Evolutionary conservation across 2,797 vertebrate genomes (phyloP).

Genomic region (Danio aesculapii): DNA sequence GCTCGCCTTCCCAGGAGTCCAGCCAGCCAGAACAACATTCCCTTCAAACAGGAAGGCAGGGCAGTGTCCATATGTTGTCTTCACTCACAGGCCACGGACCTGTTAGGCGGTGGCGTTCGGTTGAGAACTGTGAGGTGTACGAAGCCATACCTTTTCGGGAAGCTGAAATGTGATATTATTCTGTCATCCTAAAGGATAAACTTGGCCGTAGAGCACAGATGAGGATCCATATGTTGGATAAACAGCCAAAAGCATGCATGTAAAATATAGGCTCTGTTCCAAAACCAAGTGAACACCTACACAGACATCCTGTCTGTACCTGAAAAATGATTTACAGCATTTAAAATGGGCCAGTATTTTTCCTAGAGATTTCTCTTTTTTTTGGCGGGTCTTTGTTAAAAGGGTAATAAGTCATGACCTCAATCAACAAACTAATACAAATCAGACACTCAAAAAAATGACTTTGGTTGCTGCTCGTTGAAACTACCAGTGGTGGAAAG

Average conservation of each 20-base stretch:
- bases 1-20: conserved; percentile 77
- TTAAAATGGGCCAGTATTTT: background rate
- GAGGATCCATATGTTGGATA: conserved; percentile 11
- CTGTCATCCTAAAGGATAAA: background rate
- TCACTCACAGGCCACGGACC: conserved; percentile 64
- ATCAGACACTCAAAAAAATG: too few species aligned
- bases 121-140: conserved; percentile 41
- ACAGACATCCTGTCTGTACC: background rate
- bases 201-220: background rate
- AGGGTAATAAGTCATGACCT: too few species aligned
- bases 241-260: conserved; percentile 8
- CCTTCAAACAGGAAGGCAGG: conserved; percentile 82
- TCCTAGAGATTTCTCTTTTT: background rate
- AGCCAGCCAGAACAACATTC: conserved; percentile 70
- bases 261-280: background rate
- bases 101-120: conserved; percentile 21
- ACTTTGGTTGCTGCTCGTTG: too few species aligned
- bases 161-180: background rate
- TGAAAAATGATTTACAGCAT: background rate
- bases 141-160: conserved; percentile 8
- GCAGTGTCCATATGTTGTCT: conserved; percentile 84
- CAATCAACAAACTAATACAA: too few species aligned
- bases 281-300: background rate
- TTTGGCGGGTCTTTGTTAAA: background rate
- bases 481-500: too few species aligned